Percentiles rank a stretch among this genome's conserved stretches.
Conservation (phyloP, 53 echinoderm and acorn worm genomes). For the Zoroaster sp. region DNA sequence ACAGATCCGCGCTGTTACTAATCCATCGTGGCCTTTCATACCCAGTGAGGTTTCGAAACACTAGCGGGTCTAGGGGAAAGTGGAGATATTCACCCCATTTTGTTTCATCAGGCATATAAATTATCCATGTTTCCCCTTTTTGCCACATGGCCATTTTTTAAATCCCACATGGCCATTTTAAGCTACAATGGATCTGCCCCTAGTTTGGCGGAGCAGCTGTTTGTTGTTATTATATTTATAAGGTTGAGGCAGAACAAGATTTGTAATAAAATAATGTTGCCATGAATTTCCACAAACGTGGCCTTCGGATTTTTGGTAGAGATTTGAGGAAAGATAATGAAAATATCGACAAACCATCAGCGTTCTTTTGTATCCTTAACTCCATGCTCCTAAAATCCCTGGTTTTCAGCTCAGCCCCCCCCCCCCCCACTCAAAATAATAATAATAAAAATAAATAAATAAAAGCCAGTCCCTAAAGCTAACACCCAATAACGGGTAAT, state of each 20-base stretch:
- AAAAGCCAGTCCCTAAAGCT: no score
- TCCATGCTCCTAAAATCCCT: background rate
- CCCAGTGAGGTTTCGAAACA: no score
- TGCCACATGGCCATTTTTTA: no score
- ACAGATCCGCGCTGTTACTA: no score
- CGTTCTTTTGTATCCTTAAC: background rate
- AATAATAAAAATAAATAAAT: background rate
- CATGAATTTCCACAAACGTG: background rate
- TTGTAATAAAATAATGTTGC: background rate
- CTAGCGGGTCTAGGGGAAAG: no score
- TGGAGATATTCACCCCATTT: no score
- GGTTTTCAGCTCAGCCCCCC: background rate
- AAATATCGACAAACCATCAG: background rate
- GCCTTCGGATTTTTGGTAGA: no score
- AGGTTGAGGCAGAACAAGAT: background rate
- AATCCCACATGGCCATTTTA: no score
- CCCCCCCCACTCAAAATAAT: background rate
- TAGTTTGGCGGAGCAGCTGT: background rate
- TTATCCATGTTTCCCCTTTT: no score
- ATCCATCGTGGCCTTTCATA: no score
- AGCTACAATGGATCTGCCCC: background rate
- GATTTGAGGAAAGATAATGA: background rate
- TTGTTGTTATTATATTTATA: background rate
- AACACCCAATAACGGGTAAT: no score
- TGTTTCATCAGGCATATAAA: no score